These are phyloP conservation scores for Neodontobutis hainanensis DNA, from an alignment of 2,113 vertebrate genomes.

Conservation along the genomic window DNA sequence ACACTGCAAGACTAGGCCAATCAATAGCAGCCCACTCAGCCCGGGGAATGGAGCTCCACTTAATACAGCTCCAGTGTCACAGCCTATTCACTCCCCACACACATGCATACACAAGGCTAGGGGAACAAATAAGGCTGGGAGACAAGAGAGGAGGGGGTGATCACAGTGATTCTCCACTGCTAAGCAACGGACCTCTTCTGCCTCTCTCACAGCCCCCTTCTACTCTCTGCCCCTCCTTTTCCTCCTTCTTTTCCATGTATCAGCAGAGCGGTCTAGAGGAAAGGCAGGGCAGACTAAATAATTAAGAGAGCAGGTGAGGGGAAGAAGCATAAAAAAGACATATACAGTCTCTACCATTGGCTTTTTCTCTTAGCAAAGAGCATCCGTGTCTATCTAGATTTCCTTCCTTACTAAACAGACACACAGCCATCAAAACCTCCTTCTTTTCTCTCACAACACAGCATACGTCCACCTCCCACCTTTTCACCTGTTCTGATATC, in stretches of 20 bases:
- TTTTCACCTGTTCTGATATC: constrained; percentile 16
- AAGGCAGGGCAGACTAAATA: constrained; percentile 72
- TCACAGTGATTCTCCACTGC: constrained; percentile 51
- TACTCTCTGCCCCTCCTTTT: constrained; percentile 18
- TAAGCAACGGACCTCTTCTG: constrained; percentile 60
- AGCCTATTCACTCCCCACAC: constrained; percentile 78
- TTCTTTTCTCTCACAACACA: constrained; percentile 32
- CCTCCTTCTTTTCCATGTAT: constrained; percentile 46
- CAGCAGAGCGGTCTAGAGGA: constrained; percentile 54
- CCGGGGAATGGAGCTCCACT: constrained; percentile 81
- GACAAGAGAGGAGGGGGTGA: constrained; percentile 25
- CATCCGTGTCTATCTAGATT: constrained; percentile 22
- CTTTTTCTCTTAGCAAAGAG: constrained; percentile 27
- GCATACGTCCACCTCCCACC: constrained; percentile 25
- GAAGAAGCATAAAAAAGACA: constrained; percentile 49
- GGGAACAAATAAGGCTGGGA: constrained; percentile 48
- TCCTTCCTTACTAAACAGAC: constrained; percentile 14
- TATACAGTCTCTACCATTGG: constrained; percentile 13
- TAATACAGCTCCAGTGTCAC: constrained; percentile 85
- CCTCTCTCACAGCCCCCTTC: constrained; percentile 16
- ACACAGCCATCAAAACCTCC: constrained; percentile 29
- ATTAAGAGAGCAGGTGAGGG: constrained; percentile 70
- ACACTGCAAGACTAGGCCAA: constrained; percentile 80
- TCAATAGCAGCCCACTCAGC: constrained; percentile 86
- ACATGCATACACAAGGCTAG: constrained; percentile 44